Percentiles rank a stretch among this genome's conserved stretches.
phyloP scores from a whole-genome alignment of 2,113 vertebrate genomes.

The Rhinichthys klamathensis region DNA sequence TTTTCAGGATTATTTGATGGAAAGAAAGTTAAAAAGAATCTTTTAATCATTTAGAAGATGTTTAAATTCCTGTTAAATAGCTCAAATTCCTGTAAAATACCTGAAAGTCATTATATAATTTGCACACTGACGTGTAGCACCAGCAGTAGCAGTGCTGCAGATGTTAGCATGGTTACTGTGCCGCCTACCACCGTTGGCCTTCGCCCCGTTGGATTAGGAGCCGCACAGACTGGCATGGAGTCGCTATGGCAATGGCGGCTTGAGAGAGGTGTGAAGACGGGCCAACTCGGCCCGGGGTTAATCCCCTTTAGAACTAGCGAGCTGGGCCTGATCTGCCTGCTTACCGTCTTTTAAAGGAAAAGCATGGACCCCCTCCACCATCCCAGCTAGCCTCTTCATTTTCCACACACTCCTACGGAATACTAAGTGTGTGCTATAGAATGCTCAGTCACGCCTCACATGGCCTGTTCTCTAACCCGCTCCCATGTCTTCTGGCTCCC shows the following conservation, averaged over 20 bases:
- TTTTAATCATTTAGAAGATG: background rate
- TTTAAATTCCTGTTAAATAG: background rate
- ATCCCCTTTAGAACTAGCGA: conserved; percentile 83
- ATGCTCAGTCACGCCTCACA: conserved; percentile 82
- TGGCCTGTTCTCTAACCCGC: conserved; percentile 26
- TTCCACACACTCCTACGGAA: conserved; percentile 81
- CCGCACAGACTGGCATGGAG: conserved; percentile 55
- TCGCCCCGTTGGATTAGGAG: conserved; percentile 51
- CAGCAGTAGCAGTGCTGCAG: conserved; percentile 2
- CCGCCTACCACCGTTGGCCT: conserved; percentile 30
- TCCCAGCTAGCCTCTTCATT: conserved; percentile 84
- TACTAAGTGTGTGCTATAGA: conserved; percentile 75
- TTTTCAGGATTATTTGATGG: background rate
- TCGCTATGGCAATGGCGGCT: conserved; percentile 78
- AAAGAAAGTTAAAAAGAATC: background rate
- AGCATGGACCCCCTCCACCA: conserved; percentile 73
- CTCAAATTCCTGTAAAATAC: background rate
- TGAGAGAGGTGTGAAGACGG: conserved; percentile 80
- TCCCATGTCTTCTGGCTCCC: conserved; percentile 26
- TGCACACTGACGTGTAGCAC: background rate
- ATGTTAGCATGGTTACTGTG: conserved; percentile 16
- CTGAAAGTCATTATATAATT: background rate
- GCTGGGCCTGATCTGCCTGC: conserved; percentile 79
- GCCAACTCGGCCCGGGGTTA: conserved; percentile 67
- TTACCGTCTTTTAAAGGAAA: conserved; percentile 68